Evolutionary conservation across 2,113 vertebrate species (phyloP).

Genomic region (Elanoides forficatus): DNA sequence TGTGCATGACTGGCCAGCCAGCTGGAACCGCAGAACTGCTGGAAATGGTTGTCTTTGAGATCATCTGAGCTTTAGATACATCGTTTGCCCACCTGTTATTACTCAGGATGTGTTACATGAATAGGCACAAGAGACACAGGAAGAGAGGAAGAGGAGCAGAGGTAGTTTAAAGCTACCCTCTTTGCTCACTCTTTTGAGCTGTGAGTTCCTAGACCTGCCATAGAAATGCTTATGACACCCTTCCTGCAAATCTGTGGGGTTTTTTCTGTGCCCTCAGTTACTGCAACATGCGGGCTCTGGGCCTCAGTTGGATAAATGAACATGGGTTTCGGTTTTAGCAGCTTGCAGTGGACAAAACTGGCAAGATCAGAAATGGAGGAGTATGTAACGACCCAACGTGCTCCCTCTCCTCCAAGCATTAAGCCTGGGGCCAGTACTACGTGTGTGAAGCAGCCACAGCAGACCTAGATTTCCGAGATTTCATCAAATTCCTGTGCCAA

Average conservation of each 20-base stretch:
- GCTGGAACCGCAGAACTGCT: background rate
- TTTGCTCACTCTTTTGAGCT: background rate
- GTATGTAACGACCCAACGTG: fast-evolving
- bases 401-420: background rate
- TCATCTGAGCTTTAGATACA: background rate
- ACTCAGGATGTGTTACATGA: background rate
- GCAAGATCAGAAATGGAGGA: background rate
- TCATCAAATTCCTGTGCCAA: background rate
- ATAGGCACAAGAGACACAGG: background rate
- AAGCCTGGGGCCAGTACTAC: background rate
- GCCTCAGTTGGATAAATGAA: background rate
- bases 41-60: background rate
- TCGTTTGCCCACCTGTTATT: background rate
- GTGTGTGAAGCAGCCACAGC: background rate
- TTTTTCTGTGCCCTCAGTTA: background rate
- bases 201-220: background rate
- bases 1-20: background rate
- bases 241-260: background rate
- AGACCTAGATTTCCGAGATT: background rate
- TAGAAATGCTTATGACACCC: background rate
- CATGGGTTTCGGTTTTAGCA: background rate
- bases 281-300: background rate
- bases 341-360: background rate
- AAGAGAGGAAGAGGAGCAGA: background rate
- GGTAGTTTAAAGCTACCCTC: background rate